Conservation (phyloP, 2,888 invertebrate genomes). For the Agrilus mali region DNA sequence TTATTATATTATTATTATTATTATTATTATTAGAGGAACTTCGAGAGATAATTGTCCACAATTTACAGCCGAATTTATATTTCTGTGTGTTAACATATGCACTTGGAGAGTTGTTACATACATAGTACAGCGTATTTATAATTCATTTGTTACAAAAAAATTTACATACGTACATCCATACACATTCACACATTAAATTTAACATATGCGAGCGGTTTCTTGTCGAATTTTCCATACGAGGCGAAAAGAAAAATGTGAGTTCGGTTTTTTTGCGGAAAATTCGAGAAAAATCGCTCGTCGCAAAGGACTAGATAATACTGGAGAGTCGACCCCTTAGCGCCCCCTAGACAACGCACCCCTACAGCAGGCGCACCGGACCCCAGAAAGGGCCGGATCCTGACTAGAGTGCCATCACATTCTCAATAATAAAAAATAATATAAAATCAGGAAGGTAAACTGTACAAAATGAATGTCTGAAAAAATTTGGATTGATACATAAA, state of each 20-base stretch:
- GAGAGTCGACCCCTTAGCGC: conserved; percentile 43
- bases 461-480: too few species aligned
- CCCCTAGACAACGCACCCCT: conserved; percentile 36
- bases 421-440: background rate
- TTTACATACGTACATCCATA: conserved; percentile 15
- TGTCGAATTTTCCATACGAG: too few species aligned
- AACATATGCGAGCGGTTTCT: too few species aligned
- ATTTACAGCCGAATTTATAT: background rate
- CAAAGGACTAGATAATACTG: conserved; percentile 59
- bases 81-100: conserved; percentile 3
- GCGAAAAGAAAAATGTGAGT: too few species aligned
- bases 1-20: too few species aligned
- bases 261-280: too few species aligned
- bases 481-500: too few species aligned
- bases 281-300: conserved; percentile 16
- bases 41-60: too few species aligned
- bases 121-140: conserved; percentile 23
- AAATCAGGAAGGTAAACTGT: too few species aligned
- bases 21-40: too few species aligned
- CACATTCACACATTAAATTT: conserved; percentile 12
- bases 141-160: conserved; percentile 21
- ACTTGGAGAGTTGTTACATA: conserved; percentile 24
- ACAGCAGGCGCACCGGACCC: conserved; percentile 55
- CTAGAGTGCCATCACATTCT: conserved; percentile 12
- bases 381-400: conserved; percentile 15